A percentile compares a stretch with the other conserved stretches of the same genome.
phyloP scores from a whole-genome alignment of 2,113 vertebrate genomes.

The Rhinopomastus cyanomelas region DNA sequence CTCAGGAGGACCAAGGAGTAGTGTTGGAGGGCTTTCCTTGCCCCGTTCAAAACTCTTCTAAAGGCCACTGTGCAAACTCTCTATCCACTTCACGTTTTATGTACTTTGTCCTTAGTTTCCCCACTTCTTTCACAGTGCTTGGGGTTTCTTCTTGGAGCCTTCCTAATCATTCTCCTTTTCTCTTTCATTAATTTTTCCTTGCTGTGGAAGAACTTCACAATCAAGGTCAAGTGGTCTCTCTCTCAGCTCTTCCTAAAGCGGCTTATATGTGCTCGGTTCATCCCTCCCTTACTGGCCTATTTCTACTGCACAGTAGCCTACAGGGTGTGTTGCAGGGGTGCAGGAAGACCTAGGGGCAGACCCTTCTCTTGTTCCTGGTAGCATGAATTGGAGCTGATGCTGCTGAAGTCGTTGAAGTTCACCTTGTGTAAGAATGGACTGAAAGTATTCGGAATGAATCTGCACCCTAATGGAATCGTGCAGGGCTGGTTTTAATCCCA shows the following conservation, averaged over 20 bases:
- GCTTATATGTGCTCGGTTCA: too few relatives aligned
- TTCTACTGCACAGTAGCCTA: slow-evolving; percentile 15
- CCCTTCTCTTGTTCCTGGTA: slow-evolving; percentile 24
- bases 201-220: background rate
- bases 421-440: background rate
- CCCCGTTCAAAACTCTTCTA: background rate
- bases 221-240: background rate
- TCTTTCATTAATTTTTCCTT: background rate
- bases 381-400: slow-evolving; percentile 30
- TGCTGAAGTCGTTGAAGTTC: background rate
- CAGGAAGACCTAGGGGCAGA: slow-evolving; percentile 26
- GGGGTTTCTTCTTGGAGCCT: background rate
- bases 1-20: background rate
- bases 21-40: background rate
- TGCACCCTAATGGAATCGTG: background rate
- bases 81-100: background rate
- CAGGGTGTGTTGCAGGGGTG: slow-evolving; percentile 30
- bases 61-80: too few relatives aligned
- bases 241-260: background rate
- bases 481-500: background rate
- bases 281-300: background rate
- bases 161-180: background rate
- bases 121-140: background rate
- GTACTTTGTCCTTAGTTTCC: background rate
- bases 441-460: background rate